Evolutionary conservation across 2,888 invertebrate species (phyloP).

Genomic region (Tethea ocularis): DNA sequence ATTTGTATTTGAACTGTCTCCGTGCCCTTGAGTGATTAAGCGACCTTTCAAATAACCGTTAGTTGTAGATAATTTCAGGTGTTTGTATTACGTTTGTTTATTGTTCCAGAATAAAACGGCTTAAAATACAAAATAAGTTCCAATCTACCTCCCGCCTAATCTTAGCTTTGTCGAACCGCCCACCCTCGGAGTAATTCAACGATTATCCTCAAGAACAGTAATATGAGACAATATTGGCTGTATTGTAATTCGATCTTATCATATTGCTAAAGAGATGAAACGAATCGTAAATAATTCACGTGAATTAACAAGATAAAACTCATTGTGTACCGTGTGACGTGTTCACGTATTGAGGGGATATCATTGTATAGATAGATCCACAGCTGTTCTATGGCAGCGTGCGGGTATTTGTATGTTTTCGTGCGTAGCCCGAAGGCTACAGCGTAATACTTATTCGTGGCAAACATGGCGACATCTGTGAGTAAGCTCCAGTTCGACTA

Average conservation of each 20-base stretch:
- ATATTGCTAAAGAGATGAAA: conserved; percentile 71
- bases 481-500: conserved; percentile 58
- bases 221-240: conserved; percentile 73
- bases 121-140: conserved; percentile 3
- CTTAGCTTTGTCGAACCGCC: conserved; percentile 11
- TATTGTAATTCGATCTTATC: conserved; percentile 76
- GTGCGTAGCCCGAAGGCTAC: conserved; percentile 54
- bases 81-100: conserved; percentile 54
- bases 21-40: conserved; percentile 78
- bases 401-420: conserved; percentile 50
- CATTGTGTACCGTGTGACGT: conserved; percentile 53
- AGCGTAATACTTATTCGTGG: conserved; percentile 54
- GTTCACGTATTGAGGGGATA: conserved; percentile 38
- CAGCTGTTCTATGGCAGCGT: conserved; percentile 55
- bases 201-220: conserved; percentile 63
- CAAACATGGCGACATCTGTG: conserved; percentile 66
- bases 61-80: conserved; percentile 67
- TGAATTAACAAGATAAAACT: conserved; percentile 74
- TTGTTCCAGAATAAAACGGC: conserved; percentile 29
- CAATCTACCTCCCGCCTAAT: neutral
- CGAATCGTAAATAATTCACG: conserved; percentile 77
- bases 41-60: conserved; percentile 75
- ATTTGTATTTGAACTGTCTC: conserved; percentile 80
- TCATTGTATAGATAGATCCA: conserved; percentile 40
- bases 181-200: conserved; percentile 45